These are phyloP conservation scores for Cariama cristata DNA, from an alignment of 2,113 vertebrate species.

Conservation along the genomic window DNA sequence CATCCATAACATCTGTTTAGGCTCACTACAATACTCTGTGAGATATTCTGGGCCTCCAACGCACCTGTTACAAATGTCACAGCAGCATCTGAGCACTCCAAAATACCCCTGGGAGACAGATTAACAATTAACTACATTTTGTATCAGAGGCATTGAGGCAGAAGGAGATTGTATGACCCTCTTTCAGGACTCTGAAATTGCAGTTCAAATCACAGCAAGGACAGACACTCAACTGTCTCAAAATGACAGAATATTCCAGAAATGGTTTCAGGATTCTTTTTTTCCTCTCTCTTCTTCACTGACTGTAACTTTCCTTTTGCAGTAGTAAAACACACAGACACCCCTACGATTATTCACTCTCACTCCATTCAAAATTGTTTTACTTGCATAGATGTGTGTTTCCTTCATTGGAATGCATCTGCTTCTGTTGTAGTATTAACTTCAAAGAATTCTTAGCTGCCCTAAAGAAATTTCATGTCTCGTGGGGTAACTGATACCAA, in stretches of 20 bases:
- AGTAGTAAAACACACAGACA: neutral
- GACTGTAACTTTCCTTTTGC: neutral
- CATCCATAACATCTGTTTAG: neutral
- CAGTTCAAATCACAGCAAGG: neutral
- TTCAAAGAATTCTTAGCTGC: neutral
- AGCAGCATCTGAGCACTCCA: neutral
- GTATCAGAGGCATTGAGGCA: neutral
- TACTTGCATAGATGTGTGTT: neutral
- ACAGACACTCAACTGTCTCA: neutral
- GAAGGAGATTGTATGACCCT: neutral
- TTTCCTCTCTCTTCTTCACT: neutral
- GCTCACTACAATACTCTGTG: neutral
- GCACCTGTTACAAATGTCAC: slow-evolving; percentile 7
- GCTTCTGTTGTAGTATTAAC: neutral
- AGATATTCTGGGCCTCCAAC: neutral
- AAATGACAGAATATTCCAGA: neutral
- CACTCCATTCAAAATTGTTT: neutral
- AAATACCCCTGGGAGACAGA: neutral
- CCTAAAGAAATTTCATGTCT: neutral
- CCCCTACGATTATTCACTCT: neutral
- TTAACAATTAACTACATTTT: neutral
- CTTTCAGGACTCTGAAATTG: neutral
- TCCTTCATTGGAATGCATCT: neutral
- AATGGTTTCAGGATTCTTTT: neutral
- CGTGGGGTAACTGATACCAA: neutral